phyloP scores from a whole-genome alignment of 1,140 invertebrate species.

The Meloidogyne floridensis region DNA sequence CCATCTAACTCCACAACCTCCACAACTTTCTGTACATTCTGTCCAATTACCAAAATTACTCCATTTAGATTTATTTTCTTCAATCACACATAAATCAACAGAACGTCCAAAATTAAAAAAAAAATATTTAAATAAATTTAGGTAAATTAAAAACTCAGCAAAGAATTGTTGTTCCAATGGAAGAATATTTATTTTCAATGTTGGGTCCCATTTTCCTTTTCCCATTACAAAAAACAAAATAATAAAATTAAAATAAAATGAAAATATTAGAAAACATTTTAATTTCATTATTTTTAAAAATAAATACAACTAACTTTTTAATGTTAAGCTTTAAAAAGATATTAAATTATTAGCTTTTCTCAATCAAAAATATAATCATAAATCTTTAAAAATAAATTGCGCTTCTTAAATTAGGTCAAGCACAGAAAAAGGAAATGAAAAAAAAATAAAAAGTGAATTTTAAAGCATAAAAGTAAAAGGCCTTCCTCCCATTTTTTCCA shows the following conservation, averaged over 20 bases:
- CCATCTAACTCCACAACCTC: conserved; percentile 25
- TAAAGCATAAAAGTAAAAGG: too few relatives aligned
- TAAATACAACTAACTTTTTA: too few relatives aligned
- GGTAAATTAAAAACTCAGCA: not conserved
- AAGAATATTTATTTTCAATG: not conserved
- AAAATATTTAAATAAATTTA: not conserved
- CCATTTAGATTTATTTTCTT: conserved; percentile 23
- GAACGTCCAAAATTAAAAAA: not conserved
- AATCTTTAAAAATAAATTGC: not conserved
- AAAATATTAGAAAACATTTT: not conserved
- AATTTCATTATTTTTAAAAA: not conserved
- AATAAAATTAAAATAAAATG: not conserved
- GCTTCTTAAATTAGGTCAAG: not conserved
- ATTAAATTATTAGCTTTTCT: too few relatives aligned
- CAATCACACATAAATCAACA: conserved; percentile 5
- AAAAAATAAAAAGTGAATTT: too few relatives aligned
- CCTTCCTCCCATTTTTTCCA: too few relatives aligned
- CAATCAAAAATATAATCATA: not conserved
- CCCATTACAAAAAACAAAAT: not conserved
- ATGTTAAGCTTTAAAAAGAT: too few relatives aligned
- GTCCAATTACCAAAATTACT: conserved; percentile 14
- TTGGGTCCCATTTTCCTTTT: conserved; percentile 6
- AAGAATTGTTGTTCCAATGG: not conserved
- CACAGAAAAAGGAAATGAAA: not conserved
- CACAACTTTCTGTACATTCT: conserved; percentile 27